Base-by-base conservation (phyloP, 1,140 invertebrate genomes). In the Temnothorax nylanderi region DNA sequence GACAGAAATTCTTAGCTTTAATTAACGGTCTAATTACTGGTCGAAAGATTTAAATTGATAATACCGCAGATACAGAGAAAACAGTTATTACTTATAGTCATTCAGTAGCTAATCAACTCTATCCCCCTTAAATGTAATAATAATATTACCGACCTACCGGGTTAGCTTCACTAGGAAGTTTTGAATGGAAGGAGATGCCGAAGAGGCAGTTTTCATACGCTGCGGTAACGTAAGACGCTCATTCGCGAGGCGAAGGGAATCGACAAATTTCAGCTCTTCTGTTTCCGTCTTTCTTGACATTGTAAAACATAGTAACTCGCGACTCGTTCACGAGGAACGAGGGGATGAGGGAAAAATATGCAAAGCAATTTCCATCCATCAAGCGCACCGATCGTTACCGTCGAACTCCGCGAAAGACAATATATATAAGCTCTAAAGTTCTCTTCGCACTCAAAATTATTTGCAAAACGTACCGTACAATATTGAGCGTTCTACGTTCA, bases 341-440 rank as follows among this genome's bases (percentile, higher is more conserved):
- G 64, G 47, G 16, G 3, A 8, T 26, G 71, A 64, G 26, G 56
- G 62, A 56, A 84, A 91, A 87, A 89, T 90, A 89, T 89, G 88
- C 89, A 89, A 87, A 89, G 86, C 86, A 85, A 90, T 90, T 90
- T 89, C 85, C 86, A 90, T 89, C 86, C 81, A 90, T 89, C 88
- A 90, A 86, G 75, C n/a, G 60, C 75, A 69, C 88, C 86, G n/a
- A n/a, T 90, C 87, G 67, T n/a, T 67, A 18, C 32, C 80, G 41
- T 26, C 65, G 4, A 69, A 47, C 41, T 69, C 13, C 16, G 34
- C 26, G 47, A 51, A 51, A 72, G 69, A 51, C 69, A 69, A 69
- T 69, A 49, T 51, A 69, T 69, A 49, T 51, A 80, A 67, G 64
- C 51, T 32, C 47, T 32, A 34, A 72, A 72, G 49, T 74, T 74